A percentile compares a stretch with the other conserved stretches of the same genome.
These are phyloP conservation scores for Tricholauxania praeusta DNA, from an alignment of 2,888 invertebrate genomes.

Conservation along the genomic window DNA sequence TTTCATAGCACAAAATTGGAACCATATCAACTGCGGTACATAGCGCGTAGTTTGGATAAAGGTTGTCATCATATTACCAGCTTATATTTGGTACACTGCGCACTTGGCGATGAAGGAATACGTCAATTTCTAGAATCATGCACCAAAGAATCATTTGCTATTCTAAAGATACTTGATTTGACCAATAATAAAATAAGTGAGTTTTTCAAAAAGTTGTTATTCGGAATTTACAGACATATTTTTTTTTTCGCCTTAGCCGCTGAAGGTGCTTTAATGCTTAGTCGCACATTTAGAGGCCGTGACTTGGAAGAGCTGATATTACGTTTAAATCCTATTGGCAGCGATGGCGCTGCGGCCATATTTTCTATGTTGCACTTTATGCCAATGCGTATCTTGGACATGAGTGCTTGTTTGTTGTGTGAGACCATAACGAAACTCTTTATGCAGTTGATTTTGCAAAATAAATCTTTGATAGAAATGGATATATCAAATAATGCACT, in stretches of 20 bases:
- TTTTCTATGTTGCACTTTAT: slow-evolving; percentile 56
- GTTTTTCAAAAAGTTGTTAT: slow-evolving; percentile 23
- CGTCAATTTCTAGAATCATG: slow-evolving; percentile 61
- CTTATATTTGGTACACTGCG: slow-evolving; percentile 60
- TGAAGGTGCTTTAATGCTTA: slow-evolving; percentile 62
- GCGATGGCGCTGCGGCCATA: slow-evolving; percentile 65
- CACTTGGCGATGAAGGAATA: slow-evolving; percentile 64
- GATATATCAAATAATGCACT: slow-evolving; percentile 63
- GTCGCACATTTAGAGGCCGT: slow-evolving; percentile 57
- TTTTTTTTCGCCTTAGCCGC: slow-evolving; percentile 51
- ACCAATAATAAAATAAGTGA: slow-evolving; percentile 65
- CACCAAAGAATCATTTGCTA: slow-evolving; percentile 60
- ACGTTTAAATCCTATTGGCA: slow-evolving; percentile 65
- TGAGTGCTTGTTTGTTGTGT: slow-evolving; percentile 61
- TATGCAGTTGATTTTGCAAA: slow-evolving; percentile 62
- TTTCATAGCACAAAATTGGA: slow-evolving; percentile 64
- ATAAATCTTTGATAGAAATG: slow-evolving; percentile 54
- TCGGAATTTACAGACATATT: too few relatives aligned
- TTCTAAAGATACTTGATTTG: slow-evolving; percentile 58
- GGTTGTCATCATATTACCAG: slow-evolving; percentile 61
- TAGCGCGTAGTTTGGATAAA: slow-evolving; percentile 64
- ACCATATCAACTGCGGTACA: slow-evolving; percentile 59
- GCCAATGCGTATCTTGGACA: slow-evolving; percentile 58
- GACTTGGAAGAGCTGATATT: slow-evolving; percentile 57
- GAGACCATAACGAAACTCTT: slow-evolving; percentile 59